These are phyloP conservation scores for Columbina picui DNA, from an alignment of 2,113 vertebrate genomes.

Conservation along the genomic window DNA sequence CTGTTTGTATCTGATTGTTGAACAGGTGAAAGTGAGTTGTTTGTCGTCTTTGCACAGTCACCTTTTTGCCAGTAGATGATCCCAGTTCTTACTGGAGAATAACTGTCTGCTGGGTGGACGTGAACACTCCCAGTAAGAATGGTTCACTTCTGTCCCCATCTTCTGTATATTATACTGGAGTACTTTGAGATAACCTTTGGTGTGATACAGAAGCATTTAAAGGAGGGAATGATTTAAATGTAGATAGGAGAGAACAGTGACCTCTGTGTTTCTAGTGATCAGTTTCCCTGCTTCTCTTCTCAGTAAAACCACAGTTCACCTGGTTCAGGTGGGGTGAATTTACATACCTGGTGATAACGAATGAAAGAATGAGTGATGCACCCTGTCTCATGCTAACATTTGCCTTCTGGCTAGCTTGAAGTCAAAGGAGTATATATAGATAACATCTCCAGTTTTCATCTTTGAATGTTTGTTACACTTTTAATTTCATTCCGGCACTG, in stretches of 20 bases:
- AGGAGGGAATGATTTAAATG: not conserved
- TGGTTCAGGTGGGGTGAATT: not conserved
- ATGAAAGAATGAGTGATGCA: not conserved
- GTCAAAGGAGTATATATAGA: not conserved
- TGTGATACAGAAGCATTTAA: not conserved
- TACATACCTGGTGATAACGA: not conserved
- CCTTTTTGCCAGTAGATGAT: not conserved
- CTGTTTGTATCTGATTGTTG: not conserved
- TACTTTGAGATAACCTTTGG: not conserved
- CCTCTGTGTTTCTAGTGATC: not conserved
- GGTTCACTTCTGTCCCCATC: not conserved
- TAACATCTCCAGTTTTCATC: not conserved
- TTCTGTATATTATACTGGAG: not conserved
- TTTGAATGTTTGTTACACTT: not conserved
- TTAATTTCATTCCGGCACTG: not conserved
- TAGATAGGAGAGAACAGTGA: not conserved
- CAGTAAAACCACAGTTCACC: not conserved
- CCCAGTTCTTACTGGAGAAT: not conserved
- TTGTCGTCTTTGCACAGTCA: not conserved
- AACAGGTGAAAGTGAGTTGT: not conserved
- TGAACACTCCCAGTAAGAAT: not conserved
- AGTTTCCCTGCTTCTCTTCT: not conserved
- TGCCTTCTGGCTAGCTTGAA: not conserved
- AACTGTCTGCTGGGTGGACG: not conserved
- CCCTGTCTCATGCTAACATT: not conserved